These are phyloP conservation scores for Serripes groenlandicus DNA, from an alignment of 2,888 invertebrate species.

Conservation along the genomic window DNA sequence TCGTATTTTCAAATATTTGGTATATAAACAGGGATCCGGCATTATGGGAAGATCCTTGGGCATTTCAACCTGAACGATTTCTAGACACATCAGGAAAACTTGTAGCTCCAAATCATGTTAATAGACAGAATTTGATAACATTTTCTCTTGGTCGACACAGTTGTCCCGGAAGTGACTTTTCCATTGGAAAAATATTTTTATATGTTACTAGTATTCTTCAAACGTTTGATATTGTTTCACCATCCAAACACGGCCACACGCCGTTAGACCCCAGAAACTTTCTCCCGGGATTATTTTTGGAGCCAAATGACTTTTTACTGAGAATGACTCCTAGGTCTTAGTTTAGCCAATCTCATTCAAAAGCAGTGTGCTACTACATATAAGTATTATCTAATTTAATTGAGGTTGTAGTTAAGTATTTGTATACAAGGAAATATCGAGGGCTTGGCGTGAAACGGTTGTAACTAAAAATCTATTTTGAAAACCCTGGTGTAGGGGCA, in stretches of 20 bases:
- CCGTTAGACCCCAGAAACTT: slow-evolving; percentile 33
- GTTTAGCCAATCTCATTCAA: no score
- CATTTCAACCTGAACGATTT: slow-evolving; percentile 65
- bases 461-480: no score
- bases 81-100: slow-evolving; percentile 57
- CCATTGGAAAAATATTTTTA: slow-evolving; percentile 69
- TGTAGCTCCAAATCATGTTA: slow-evolving; percentile 54
- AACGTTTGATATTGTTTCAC: slow-evolving; percentile 41
- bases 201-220: slow-evolving; percentile 71
- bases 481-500: no score
- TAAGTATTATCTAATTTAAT: no score
- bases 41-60: slow-evolving; percentile 65
- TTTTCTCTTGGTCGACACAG: slow-evolving; percentile 71
- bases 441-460: no score
- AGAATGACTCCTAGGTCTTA: background rate
- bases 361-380: no score
- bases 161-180: slow-evolving; percentile 75
- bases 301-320: slow-evolving; percentile 12
- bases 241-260: background rate
- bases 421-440: no score
- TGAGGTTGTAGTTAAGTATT: no score
- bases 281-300: slow-evolving; percentile 29
- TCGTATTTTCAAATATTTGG: slow-evolving; percentile 58
- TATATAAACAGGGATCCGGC: slow-evolving; percentile 53
- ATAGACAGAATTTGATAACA: slow-evolving; percentile 63